phyloP scores from a whole-genome alignment of 2,888 invertebrate genomes.

The Omphaloscelis lunosa region DNA sequence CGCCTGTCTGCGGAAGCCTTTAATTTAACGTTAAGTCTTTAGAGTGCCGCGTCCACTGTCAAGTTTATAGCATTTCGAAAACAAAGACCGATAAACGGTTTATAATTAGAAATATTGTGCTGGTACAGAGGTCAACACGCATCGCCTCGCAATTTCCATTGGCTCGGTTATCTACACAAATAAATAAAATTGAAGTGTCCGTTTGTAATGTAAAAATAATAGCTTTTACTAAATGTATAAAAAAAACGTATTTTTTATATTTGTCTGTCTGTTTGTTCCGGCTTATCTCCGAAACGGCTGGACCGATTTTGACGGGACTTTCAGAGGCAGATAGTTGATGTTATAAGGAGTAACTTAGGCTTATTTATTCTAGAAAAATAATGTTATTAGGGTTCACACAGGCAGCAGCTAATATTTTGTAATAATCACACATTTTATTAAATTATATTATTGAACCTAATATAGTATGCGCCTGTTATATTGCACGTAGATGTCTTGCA shows the following conservation, averaged over 20 bases:
- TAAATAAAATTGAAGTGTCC: too few species aligned
- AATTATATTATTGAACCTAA: conserved; percentile 81
- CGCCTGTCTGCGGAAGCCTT: too few species aligned
- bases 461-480: conserved; percentile 61
- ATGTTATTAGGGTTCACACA: too few species aligned
- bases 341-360: too few species aligned
- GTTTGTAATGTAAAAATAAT: too few species aligned
- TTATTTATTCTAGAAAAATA: too few species aligned
- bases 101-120: conserved; percentile 84
- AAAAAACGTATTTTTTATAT: too few species aligned
- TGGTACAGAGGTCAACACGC: conserved; percentile 82
- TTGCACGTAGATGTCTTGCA: conserved; percentile 1
- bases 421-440: conserved; percentile 74
- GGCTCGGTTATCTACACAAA: conserved; percentile 70
- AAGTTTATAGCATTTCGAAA: conserved; percentile 68
- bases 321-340: too few species aligned
- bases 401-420: conserved; percentile 56
- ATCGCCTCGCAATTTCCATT: conserved; percentile 77
- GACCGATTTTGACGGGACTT: too few species aligned
- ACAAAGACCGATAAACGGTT: conserved; percentile 69
- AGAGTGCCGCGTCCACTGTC: conserved; percentile 57
- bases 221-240: too few species aligned
- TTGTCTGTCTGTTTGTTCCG: too few species aligned
- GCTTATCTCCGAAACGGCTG: too few species aligned
- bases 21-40: conserved; percentile 25